These are phyloP conservation scores for Cylindroiulus punctatus DNA, from an alignment of 2,888 invertebrate genomes.

Conservation along the genomic window DNA sequence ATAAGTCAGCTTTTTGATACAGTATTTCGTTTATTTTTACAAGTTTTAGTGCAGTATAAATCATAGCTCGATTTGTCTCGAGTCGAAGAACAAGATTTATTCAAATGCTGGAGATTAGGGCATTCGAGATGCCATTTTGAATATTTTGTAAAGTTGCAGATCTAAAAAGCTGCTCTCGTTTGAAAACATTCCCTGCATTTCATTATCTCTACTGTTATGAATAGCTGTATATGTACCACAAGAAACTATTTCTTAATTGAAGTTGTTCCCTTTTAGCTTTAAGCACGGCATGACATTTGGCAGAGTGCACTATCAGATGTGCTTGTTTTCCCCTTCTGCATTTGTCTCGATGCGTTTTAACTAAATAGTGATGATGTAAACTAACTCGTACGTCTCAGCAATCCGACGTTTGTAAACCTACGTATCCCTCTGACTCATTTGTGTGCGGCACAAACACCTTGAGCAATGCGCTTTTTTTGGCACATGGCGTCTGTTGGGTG, in stretches of 20 bases:
- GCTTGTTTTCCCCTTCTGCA: not conserved
- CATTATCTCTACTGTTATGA: not conserved
- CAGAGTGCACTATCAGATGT: not conserved
- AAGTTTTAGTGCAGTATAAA: no score
- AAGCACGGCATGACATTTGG: not conserved
- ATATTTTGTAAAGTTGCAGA: no score
- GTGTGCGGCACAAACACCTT: not conserved
- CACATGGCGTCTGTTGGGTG: conserved; percentile 36
- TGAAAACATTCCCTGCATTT: not conserved
- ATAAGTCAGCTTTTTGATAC: no score
- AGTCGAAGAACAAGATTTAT: no score
- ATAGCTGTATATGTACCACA: not conserved
- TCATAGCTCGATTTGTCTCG: no score
- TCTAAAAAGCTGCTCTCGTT: no score
- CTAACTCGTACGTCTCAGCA: not conserved
- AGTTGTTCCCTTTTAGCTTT: not conserved
- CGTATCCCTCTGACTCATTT: not conserved
- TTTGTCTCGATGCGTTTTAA: not conserved
- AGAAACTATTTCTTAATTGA: conserved; percentile 15
- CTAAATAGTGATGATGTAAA: not conserved
- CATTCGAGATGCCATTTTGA: no score
- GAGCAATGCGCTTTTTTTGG: conserved; percentile 43
- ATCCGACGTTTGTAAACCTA: not conserved
- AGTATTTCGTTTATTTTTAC: no score
- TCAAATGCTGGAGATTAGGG: no score